These are phyloP conservation scores for Macrostomum lignano DNA, from an alignment of 1,140 invertebrate genomes.

Conservation along the genomic window DNA sequence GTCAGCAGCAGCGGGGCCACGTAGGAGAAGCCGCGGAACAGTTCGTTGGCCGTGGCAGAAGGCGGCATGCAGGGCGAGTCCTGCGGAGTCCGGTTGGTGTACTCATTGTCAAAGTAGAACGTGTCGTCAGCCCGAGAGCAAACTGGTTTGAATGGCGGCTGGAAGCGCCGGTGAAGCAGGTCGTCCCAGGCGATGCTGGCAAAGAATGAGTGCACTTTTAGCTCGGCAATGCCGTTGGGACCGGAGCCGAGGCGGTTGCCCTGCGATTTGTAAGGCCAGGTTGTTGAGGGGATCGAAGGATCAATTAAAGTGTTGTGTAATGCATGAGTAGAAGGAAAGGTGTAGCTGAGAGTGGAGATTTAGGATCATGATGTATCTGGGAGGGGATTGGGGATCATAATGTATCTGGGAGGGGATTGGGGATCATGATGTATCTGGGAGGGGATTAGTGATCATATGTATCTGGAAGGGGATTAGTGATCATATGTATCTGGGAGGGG, in stretches of 20 bases:
- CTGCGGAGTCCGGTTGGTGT: constrained; percentile 79
- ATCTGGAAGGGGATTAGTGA: no score
- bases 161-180: constrained; percentile 49
- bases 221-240: constrained; percentile 48
- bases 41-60: constrained; percentile 68
- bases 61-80: constrained; percentile 77
- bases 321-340: no score
- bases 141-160: constrained; percentile 79
- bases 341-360: no score
- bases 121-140: constrained; percentile 71
- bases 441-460: no score
- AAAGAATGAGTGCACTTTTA: constrained; percentile 79
- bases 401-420: no score
- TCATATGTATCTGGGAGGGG: no score
- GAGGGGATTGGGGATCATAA: no score
- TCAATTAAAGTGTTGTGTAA: no score
- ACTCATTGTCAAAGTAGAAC: constrained; percentile 91
- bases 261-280: no score
- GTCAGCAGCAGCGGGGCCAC: constrained; percentile 50
- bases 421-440: no score
- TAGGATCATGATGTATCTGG: no score
- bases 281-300: no score
- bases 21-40: constrained; percentile 80
- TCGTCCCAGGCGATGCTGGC: constrained; percentile 70
- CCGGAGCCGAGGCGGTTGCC: constrained; percentile 38